Conservation (phyloP, 2,888 invertebrate species). For the Octonoba sinensis region DNA sequence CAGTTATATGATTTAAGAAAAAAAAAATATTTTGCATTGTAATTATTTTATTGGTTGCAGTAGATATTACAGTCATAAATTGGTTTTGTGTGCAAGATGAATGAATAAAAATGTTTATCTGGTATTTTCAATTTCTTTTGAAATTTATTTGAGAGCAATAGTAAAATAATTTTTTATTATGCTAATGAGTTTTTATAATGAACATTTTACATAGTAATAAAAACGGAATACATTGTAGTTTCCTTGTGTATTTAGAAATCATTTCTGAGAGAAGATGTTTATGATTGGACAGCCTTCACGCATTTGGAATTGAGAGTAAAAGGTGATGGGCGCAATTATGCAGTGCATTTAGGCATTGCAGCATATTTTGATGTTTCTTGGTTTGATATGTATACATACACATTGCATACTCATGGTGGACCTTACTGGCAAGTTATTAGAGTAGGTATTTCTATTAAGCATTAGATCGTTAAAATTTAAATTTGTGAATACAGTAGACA, state of each 20-base stretch:
- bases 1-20: too few relatives aligned
- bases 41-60: too few relatives aligned
- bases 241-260: conserved; percentile 77
- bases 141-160: too few relatives aligned
- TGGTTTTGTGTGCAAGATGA: too few relatives aligned
- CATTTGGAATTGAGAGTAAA: conserved; percentile 83
- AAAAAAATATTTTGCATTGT: too few relatives aligned
- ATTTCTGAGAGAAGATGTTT: conserved; percentile 80
- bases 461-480: too few relatives aligned
- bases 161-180: too few relatives aligned
- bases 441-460: conserved; percentile 73
- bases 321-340: conserved; percentile 94
- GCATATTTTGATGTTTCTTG: conserved; percentile 87
- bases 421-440: conserved; percentile 97
- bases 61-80: too few relatives aligned
- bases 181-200: background rate
- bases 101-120: too few relatives aligned
- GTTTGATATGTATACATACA: conserved; percentile 89
- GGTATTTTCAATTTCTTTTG: too few relatives aligned
- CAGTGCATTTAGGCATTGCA: conserved; percentile 82
- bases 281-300: conserved; percentile 85
- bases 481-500: background rate
- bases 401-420: conserved; percentile 93
- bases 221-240: background rate
- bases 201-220: background rate